Evolutionary conservation across 2,797 vertebrate genomes (phyloP), one percentile per base, ranked within the genome.

Genomic region (Hirundo rustica): DNA sequence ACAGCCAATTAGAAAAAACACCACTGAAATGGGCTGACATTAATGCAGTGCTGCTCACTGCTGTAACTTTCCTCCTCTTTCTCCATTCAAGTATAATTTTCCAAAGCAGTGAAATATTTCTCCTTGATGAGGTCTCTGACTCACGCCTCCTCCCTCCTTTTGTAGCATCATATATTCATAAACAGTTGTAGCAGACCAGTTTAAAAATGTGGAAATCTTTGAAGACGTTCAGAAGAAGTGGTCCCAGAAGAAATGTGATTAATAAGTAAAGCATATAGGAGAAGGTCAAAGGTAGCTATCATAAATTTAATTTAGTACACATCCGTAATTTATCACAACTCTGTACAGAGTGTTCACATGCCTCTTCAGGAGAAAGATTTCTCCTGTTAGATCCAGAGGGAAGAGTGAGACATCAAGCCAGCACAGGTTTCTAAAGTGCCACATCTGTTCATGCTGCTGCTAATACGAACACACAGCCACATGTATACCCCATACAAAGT

Each of bases 261-360:
- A 88, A 55, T 88, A 93, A 75, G 21, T 61, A 65, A 93, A 74
- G 23, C 14, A 57, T 67, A 89, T 16, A 91, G 34, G 44, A 81
- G 38, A 42, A 86, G 85, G 89, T 71, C 85, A 93, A 94, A 93
- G 70, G 88, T 73, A 84, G 42, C 34, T 50, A 76, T 70, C 66
- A 84, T 82, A 89, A 94, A 95, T 91, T 89, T 91, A 60, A 86
- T 86, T 89, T 81, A 60, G 27, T 42, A 26, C n/a, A 67, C 38
- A 60, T 75, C 58, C 76, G 60, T 89, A 90, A 93, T 95, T 92
- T 89, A 92, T 94, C 92, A 76, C 60, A 78, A 9, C 47, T 85
- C 54, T 42, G 40, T 74, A n/a, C 26, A 38, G 16, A 67, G 32
- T 11, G 19, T 55, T 78, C 79, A 73, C 13, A 40, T 38, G 34